Base-by-base conservation (phyloP, 2,888 invertebrate species). In the Harpagoxenus sublaevis region DNA sequence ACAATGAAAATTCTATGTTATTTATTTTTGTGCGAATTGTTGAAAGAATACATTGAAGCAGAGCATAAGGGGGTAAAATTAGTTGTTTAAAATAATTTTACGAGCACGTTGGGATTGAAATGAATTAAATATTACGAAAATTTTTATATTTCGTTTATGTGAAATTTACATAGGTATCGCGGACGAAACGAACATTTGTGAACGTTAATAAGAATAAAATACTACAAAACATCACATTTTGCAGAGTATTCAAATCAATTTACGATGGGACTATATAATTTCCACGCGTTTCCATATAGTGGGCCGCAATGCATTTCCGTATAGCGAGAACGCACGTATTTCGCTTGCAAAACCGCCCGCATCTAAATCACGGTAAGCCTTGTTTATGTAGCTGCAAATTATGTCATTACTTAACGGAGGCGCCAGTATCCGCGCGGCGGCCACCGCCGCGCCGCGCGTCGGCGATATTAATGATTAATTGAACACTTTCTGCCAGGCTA, bases 301-400 rank as follows among this genome's bases (percentile, higher is more conserved):
- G 31, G 4, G 18, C 79, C 57, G 51, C 51, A 51, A 51, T 77
- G 42, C 45, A 66, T 79, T 79, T 71, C 45, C 73, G 23, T 35
- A 53, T 35, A 53, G 70, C 57, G 73, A 23, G 57, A 71, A 79
- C 74, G 74, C 74, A 35, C 39, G 48, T 81, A 74, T 79, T 60
- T 79, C 48, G 65, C 68, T 68, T 28, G 70, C 60, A 84, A 86
- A 91, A 90, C 90, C 92, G 60, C 89, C 85, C 83, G 78, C 84
- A 88, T 86, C 90, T 94, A 94, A 94, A 94, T 94, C 93, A 94
- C 92, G 63, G 89, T 91, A 90, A 92, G 91, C 91, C 92, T 92
- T 93, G 93, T 92, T 93, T 94, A 94, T 92, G 92, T 92, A 91
- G 91, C 92, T 92, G 92, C 92, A 90, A 93, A 92, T 94, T 93